Evolutionary conservation across 2,888 invertebrate species (phyloP).

Genomic region (Acanthococcus lagerstroemiae): DNA sequence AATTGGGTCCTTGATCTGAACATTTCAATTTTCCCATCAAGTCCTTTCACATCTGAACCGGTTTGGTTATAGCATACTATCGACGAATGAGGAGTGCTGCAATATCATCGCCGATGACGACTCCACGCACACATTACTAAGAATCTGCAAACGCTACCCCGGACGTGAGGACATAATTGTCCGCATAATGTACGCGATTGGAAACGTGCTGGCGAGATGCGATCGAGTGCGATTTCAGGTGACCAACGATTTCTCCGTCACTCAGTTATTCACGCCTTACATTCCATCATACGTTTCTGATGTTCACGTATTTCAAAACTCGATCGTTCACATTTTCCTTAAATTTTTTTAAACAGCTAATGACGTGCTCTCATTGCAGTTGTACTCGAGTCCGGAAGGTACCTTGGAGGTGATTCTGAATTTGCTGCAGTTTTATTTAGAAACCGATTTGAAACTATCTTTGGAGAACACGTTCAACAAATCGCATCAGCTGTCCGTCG

Average conservation of each 20-base stretch:
- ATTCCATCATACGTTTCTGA: not conserved
- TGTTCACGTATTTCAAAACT: not conserved
- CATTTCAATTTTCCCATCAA: too few relatives aligned
- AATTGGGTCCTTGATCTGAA: too few relatives aligned
- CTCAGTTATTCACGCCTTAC: too few relatives aligned
- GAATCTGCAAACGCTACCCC: slow-evolving; percentile 55
- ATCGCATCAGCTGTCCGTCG: slow-evolving; percentile 40
- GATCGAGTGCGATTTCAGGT: slow-evolving; percentile 58
- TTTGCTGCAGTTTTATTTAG: slow-evolving; percentile 47
- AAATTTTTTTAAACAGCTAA: slow-evolving; percentile 32
- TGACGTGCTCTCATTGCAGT: slow-evolving; percentile 45
- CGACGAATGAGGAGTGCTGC: slow-evolving; percentile 64
- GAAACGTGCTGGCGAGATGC: slow-evolving; percentile 71
- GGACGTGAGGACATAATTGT: slow-evolving; percentile 62
- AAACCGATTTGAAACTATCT: slow-evolving; percentile 41
- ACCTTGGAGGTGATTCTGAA: slow-evolving; percentile 48
- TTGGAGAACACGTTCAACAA: slow-evolving; percentile 10
- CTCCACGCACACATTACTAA: slow-evolving; percentile 49
- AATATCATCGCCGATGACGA: slow-evolving; percentile 52
- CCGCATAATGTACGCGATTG: slow-evolving; percentile 69
- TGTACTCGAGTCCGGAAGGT: slow-evolving; percentile 47
- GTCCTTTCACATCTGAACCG: too few relatives aligned
- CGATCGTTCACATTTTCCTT: not conserved
- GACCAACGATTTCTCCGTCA: not conserved
- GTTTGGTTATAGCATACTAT: slow-evolving; percentile 54